A percentile compares a stretch with the other conserved stretches of the same genome.
These are phyloP conservation scores for Drosophila pandora DNA, from an alignment of 1,140 invertebrate genomes.

Conservation along the genomic window DNA sequence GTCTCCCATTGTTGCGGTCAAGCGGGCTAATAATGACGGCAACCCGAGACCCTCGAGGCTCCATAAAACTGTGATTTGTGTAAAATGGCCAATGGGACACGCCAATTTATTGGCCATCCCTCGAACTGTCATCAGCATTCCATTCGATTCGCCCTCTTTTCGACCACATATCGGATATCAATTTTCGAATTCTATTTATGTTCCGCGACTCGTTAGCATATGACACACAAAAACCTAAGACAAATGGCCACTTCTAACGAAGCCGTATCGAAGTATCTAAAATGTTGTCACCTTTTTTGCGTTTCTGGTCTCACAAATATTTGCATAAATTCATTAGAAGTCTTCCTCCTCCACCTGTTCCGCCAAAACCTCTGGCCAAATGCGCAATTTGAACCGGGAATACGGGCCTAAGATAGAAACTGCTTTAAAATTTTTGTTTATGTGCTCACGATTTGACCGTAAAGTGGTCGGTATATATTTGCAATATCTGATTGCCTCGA, in stretches of 20 bases:
- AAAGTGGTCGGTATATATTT: slow-evolving; percentile 51
- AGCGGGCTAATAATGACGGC: slow-evolving; percentile 60
- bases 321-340: slow-evolving; percentile 69
- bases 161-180: slow-evolving; percentile 62
- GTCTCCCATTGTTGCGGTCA: slow-evolving; percentile 59
- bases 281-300: slow-evolving; percentile 64
- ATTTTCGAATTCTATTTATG: slow-evolving; percentile 24
- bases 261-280: slow-evolving; percentile 51
- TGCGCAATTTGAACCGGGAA: slow-evolving; percentile 59
- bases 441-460: slow-evolving; percentile 57
- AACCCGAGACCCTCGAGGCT: slow-evolving; percentile 25
- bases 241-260: slow-evolving; percentile 51
- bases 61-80: slow-evolving; percentile 40
- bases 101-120: slow-evolving; percentile 48
- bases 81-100: slow-evolving; percentile 17
- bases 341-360: slow-evolving; percentile 38
- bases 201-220: slow-evolving; percentile 63
- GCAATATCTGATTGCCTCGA: slow-evolving; percentile 20
- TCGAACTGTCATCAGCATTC: slow-evolving; percentile 52
- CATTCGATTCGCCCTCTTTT: slow-evolving; percentile 43
- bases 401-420: slow-evolving; percentile 18
- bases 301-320: slow-evolving; percentile 60
- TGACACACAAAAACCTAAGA: slow-evolving; percentile 56
- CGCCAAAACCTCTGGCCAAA: slow-evolving; percentile 16
- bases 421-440: slow-evolving; percentile 40